Base-by-base conservation (phyloP, 2,113 vertebrate genomes). In the Grantiella picta region DNA sequence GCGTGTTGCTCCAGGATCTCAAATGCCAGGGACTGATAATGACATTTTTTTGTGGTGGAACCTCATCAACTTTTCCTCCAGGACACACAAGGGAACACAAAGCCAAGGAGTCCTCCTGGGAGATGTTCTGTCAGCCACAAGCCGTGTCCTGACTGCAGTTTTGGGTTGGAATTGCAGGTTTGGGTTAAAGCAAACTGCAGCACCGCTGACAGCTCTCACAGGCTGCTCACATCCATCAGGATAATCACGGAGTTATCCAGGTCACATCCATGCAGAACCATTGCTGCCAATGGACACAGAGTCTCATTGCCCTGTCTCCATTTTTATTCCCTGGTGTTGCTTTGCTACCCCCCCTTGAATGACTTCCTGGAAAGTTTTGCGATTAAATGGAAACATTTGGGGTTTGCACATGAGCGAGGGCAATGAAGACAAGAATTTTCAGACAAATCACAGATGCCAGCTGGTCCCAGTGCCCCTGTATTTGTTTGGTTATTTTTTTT, bases 151-250 rank as follows among this genome's bases (percentile, higher is more conserved):
- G 59, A 17, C 9, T 3, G 31, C 29, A 56, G 29, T 27, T 83
- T 38, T 9, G 71, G 85, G 69, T 38, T 19, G 17, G 64, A 38
- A 27, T 36, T 24, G 60, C 42, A 15, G 12, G 15, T 82, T 53
- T 57, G 85, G 88, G 57, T 47, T 13, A 8, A 44, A 77, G 59
- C 28, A 54, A 44, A 27, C 27, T 45, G 1, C 22, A 31, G 36
- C 35, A n/a, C 10, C 0, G 4, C 36, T 28, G 57, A 15, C 19
- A 60, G 52, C 1, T 4, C 64, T 35, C 2, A 2, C 28, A 22
- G 40, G 49, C 33, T 1, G 20, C 79, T 69, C 2, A 0, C 4
- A 1, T 31, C 40, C 2, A 0, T 12, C 0, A 13, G 69, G 15
- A 44, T 9, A 27, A 35, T 23, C 53, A 5, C 10, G 36, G 65